phyloP scores from a whole-genome alignment of 2,113 vertebrate species.

The Sinocyclocheilus maitianheensis region DNA sequence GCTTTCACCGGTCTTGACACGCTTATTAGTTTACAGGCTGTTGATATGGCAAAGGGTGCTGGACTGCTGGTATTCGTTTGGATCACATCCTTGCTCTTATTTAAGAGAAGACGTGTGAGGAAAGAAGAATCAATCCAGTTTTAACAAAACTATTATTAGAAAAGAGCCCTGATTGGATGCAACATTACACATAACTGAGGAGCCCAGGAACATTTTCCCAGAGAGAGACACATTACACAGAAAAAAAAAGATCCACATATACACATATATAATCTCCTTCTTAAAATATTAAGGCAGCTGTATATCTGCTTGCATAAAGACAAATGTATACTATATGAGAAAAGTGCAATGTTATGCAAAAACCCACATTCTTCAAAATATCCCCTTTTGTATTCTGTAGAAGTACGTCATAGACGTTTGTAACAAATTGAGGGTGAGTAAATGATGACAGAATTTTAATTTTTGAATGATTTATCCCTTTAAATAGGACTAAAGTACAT shows the following conservation, averaged over 20 bases:
- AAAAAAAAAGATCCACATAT: too few relatives aligned
- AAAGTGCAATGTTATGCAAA: background rate
- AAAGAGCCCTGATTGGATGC: constrained; percentile 23
- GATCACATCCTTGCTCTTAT: constrained; percentile 58
- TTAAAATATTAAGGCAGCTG: too few relatives aligned
- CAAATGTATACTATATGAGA: background rate
- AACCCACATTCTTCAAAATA: background rate
- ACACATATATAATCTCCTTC: background rate
- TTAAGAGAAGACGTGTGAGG: constrained; percentile 58
- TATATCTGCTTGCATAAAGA: background rate
- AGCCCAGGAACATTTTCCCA: background rate
- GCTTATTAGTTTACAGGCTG: constrained; percentile 57
- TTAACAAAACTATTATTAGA: constrained; percentile 35
- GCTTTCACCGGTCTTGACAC: constrained; percentile 57
- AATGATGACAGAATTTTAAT: background rate
- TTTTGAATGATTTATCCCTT: background rate
- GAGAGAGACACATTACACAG: background rate
- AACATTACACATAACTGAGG: background rate
- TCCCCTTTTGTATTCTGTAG: background rate
- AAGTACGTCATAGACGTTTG: background rate
- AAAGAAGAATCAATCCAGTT: constrained; percentile 45
- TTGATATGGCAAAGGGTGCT: constrained; percentile 53
- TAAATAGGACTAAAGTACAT: too few relatives aligned
- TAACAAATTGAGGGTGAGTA: background rate
- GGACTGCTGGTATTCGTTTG: constrained; percentile 57